phyloP scores from a whole-genome alignment of 2,888 invertebrate genomes.

The Hecatera dysodea region DNA sequence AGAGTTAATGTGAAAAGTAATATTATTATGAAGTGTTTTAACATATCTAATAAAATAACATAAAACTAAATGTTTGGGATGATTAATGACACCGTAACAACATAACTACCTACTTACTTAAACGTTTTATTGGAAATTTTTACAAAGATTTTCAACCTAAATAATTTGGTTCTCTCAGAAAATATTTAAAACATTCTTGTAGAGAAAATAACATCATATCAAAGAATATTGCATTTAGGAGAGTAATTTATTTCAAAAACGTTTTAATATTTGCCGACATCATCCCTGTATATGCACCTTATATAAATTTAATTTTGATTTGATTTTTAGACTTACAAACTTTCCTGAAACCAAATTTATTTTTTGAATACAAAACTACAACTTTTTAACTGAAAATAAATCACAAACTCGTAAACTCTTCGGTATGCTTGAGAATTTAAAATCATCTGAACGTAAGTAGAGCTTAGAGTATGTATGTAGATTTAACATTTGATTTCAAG shows the following conservation, averaged over 20 bases:
- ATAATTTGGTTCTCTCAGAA: constrained; percentile 36
- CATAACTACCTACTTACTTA: constrained; percentile 7
- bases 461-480: not conserved
- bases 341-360: constrained; percentile 29
- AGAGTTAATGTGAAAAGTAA: not conserved
- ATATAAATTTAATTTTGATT: constrained; percentile 42
- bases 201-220: constrained; percentile 43
- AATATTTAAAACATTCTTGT: constrained; percentile 36
- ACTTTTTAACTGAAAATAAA: constrained; percentile 25
- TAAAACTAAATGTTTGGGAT: not conserved
- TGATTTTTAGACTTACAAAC: constrained; percentile 34
- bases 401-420: constrained; percentile 22
- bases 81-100: constrained; percentile 13
- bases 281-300: constrained; percentile 17
- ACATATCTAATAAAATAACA: too few species aligned
- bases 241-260: constrained; percentile 41
- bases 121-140: constrained; percentile 4
- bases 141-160: constrained; percentile 8
- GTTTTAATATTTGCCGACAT: constrained; percentile 46
- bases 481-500: constrained; percentile 22
- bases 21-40: not conserved
- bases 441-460: constrained; percentile 19
- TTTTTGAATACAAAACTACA: constrained; percentile 34
- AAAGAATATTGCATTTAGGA: constrained; percentile 51
- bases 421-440: constrained; percentile 8